Conservation (phyloP, 2,888 invertebrate species). For the Campoplex nolae region DNA sequence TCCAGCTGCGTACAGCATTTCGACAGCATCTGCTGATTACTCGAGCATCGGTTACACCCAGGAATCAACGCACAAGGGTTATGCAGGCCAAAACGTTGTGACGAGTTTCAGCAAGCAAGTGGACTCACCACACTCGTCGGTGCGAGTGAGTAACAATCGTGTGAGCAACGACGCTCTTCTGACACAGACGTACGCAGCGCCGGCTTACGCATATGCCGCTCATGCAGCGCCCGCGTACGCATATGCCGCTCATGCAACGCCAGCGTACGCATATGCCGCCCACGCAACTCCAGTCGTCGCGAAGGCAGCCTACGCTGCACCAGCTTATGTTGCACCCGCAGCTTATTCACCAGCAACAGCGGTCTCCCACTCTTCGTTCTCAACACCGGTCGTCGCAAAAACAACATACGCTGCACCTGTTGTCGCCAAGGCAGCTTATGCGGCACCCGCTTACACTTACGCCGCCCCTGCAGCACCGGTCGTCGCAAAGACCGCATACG, state of each 20-base stretch:
- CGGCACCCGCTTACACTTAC: conserved; percentile 41
- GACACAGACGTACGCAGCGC: conserved; percentile 66
- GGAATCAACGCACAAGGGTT: conserved; percentile 79
- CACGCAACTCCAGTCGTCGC: conserved; percentile 47
- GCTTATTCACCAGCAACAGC: conserved; percentile 58
- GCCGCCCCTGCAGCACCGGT: conserved; percentile 51
- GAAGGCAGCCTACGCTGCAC: conserved; percentile 62
- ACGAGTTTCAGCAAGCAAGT: conserved; percentile 76
- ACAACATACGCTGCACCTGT: conserved; percentile 51
- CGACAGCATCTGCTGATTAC: conserved; percentile 75
- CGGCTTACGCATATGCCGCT: conserved; percentile 66
- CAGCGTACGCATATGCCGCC: conserved; percentile 48
- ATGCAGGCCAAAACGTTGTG: conserved; percentile 78
- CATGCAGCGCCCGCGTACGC: conserved; percentile 51
- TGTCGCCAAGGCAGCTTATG: conserved; percentile 64
- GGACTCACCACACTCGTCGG: conserved; percentile 77
- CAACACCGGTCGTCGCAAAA: conserved; percentile 50
- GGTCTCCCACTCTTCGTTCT: conserved; percentile 48
- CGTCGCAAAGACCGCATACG: conserved; percentile 64
- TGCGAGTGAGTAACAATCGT: conserved; percentile 77
- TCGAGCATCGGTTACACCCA: conserved; percentile 76
- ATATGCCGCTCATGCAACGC: conserved; percentile 42
- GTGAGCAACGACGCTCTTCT: conserved; percentile 75
- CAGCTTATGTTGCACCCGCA: conserved; percentile 66
- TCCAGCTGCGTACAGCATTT: conserved; percentile 77